Conservation (phyloP, 2,113 vertebrate species). For the Channa argus region DNA sequence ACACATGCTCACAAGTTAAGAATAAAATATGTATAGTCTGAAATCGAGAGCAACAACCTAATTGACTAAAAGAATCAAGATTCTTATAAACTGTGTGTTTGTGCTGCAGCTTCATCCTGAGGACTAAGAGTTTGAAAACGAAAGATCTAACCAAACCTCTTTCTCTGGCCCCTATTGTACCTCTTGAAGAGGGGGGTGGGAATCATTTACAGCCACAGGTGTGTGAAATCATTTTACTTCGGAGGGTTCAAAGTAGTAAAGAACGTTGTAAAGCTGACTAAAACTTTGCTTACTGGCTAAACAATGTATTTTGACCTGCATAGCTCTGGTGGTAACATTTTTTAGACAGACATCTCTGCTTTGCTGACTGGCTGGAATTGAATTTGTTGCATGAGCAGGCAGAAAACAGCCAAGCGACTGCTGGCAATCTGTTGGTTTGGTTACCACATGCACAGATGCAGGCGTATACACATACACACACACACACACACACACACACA, state of each 20-base stretch:
- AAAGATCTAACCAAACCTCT: background rate
- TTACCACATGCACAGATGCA: slow-evolving; percentile 46
- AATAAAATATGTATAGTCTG: too few relatives aligned
- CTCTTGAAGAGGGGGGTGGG: background rate
- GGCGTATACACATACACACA: too few relatives aligned
- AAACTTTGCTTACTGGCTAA: slow-evolving; percentile 41
- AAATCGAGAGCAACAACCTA: too few relatives aligned
- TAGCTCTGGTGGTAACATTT: slow-evolving; percentile 53
- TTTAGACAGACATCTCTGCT: slow-evolving; percentile 68
- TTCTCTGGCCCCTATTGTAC: background rate
- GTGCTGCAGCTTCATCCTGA: background rate
- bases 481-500: too few relatives aligned
- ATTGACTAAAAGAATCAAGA: too few relatives aligned
- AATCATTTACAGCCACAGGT: slow-evolving; percentile 4
- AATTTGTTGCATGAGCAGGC: slow-evolving; percentile 76
- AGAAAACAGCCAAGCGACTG: slow-evolving; percentile 69
- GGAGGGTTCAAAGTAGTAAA: slow-evolving; percentile 35
- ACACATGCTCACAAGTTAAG: slow-evolving; percentile 1
- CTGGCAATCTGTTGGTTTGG: slow-evolving; percentile 66
- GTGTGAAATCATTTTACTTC: slow-evolving; percentile 18
- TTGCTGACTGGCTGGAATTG: slow-evolving; percentile 71
- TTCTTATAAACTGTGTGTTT: too few relatives aligned
- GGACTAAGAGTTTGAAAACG: background rate
- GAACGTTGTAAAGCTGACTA: background rate
- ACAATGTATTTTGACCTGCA: slow-evolving; percentile 56